These are phyloP conservation scores for Polypedilum vanderplanki DNA, from an alignment of 1,140 invertebrate species.

Conservation along the genomic window DNA sequence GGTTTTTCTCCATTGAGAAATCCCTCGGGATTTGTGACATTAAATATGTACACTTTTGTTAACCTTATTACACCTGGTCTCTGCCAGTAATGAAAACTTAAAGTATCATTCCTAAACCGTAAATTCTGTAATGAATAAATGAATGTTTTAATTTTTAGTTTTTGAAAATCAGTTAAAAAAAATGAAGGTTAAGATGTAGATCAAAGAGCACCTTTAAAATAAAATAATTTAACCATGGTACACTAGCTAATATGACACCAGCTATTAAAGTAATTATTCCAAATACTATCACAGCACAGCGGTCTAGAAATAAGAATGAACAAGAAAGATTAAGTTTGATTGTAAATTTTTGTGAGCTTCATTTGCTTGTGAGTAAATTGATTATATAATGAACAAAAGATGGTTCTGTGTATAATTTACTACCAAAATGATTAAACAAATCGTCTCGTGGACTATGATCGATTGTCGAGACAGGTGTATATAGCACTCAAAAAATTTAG, in stretches of 20 bases:
- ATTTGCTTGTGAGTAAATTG: no score
- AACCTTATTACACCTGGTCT: conserved; percentile 80
- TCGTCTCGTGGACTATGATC: background rate
- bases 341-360: background rate
- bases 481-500: no score
- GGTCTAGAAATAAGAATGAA: conserved; percentile 56
- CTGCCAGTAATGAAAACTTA: conserved; percentile 87
- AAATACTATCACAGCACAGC: conserved; percentile 66
- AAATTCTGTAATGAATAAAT: conserved; percentile 63
- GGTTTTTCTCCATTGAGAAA: conserved; percentile 76
- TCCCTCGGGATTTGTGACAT: conserved; percentile 75
- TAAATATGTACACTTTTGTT: conserved; percentile 86
- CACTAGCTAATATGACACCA: conserved; percentile 70
- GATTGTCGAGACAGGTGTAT: background rate
- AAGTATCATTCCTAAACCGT: conserved; percentile 70
- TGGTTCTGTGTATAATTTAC: background rate
- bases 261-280: conserved; percentile 68
- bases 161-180: background rate
- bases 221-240: conserved; percentile 78
- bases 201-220: conserved; percentile 63
- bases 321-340: background rate
- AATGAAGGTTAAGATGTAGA: background rate
- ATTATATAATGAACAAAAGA: no score
- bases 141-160: background rate
- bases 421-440: background rate